These are phyloP conservation scores for Pseudolaguvia tuberculata DNA, from an alignment of 2,113 vertebrate species.

Conservation along the genomic window DNA sequence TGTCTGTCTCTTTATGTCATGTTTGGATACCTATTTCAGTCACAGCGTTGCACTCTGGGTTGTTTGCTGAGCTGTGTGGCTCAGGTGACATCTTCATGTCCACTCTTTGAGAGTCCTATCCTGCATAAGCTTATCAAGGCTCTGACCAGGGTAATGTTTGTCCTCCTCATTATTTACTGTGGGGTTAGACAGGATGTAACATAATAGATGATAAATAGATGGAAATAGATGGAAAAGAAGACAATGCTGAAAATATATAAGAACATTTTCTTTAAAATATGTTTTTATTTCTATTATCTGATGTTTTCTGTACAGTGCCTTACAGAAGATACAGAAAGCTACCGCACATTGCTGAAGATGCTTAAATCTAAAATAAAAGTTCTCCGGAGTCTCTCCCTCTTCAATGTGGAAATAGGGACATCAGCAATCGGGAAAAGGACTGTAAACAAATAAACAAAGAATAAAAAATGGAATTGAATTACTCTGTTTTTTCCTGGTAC, in stretches of 20 bases:
- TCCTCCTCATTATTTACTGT: background rate
- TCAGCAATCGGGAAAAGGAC: background rate
- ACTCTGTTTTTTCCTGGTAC: background rate
- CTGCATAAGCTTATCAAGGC: slow-evolving; percentile 63
- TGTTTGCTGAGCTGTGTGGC: slow-evolving; percentile 70
- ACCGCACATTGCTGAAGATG: slow-evolving; percentile 53
- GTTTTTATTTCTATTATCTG: background rate
- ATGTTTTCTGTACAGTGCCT: slow-evolving; percentile 46
- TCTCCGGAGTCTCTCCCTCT: slow-evolving; percentile 39
- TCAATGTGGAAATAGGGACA: slow-evolving; percentile 14
- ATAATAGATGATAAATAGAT: background rate
- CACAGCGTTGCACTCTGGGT: slow-evolving; percentile 66
- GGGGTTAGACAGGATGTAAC: background rate
- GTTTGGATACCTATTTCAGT: slow-evolving; percentile 49
- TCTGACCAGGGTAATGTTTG: slow-evolving; percentile 64
- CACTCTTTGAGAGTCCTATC: slow-evolving; percentile 64
- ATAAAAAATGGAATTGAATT: slow-evolving; percentile 7
- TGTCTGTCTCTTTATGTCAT: background rate
- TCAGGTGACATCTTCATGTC: slow-evolving; percentile 64
- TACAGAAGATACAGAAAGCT: slow-evolving; percentile 54
- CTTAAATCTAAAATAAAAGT: slow-evolving; percentile 58
- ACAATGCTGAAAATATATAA: background rate
- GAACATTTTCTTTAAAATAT: background rate
- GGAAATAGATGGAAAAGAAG: too few species aligned
- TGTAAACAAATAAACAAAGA: slow-evolving; percentile 1